Evolutionary conservation across 2,888 invertebrate species (phyloP).

Genomic region (Pammene fasciana): DNA sequence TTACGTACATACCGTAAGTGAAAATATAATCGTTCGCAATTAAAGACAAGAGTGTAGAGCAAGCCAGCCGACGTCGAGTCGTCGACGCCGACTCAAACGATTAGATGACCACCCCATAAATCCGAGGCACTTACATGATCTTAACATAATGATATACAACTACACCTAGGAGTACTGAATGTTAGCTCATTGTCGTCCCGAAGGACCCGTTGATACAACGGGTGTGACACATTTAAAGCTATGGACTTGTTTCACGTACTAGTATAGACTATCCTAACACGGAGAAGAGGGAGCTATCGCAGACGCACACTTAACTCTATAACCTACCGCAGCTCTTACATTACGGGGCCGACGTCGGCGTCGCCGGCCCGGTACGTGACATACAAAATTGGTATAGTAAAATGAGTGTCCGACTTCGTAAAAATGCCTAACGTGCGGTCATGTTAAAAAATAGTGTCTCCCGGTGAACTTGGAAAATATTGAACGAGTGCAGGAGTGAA

Average conservation of each 20-base stretch:
- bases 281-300: conserved; percentile 78
- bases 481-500: conserved; percentile 77
- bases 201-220: conserved; percentile 81
- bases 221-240: conserved; percentile 81
- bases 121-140: conserved; percentile 82
- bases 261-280: conserved; percentile 78
- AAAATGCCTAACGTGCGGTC: conserved; percentile 75
- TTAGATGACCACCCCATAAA: conserved; percentile 75
- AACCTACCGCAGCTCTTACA: conserved; percentile 75
- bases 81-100: conserved; percentile 44
- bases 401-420: conserved; percentile 73
- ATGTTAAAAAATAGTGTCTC: conserved; percentile 73
- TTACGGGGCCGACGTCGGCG: conserved; percentile 67
- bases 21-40: conserved; percentile 46
- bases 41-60: conserved; percentile 32
- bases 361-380: conserved; percentile 74
- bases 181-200: conserved; percentile 73
- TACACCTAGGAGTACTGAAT: conserved; percentile 77
- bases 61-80: conserved; percentile 23
- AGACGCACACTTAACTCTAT: conserved; percentile 75
- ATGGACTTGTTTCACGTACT: conserved; percentile 82
- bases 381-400: conserved; percentile 77
- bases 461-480: conserved; percentile 67
- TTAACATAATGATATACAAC: conserved; percentile 82
- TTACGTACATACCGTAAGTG: conserved; percentile 48